A percentile compares a stretch with the other conserved stretches of the same genome.
These are phyloP conservation scores for Tautogolabrus adspersus DNA, from an alignment of 2,113 vertebrate genomes.

Conservation along the genomic window DNA sequence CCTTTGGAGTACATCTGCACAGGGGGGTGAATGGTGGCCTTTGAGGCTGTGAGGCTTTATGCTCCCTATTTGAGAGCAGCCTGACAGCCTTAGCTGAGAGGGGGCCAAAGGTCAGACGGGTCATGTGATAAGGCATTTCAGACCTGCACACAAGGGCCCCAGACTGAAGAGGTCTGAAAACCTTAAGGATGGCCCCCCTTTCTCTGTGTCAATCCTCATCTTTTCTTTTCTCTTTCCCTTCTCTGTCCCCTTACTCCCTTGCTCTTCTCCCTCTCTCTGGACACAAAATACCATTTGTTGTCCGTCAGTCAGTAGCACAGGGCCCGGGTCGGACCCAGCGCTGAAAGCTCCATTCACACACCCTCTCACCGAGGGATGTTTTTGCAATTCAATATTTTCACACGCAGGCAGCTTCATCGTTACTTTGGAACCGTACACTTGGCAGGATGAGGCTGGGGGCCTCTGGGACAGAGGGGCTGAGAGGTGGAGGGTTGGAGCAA, in stretches of 20 bases:
- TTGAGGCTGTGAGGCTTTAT: conserved; percentile 73
- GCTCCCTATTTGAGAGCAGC: conserved; percentile 61
- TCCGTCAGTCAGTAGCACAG: conserved; percentile 91
- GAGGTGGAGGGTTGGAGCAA: conserved; percentile 61
- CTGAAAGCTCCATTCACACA: conserved; percentile 93
- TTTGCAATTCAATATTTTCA: conserved; percentile 99
- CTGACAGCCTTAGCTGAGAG: conserved; percentile 69
- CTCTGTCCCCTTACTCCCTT: conserved; percentile 43
- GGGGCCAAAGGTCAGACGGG: conserved; percentile 78
- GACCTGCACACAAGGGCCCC: conserved; percentile 67
- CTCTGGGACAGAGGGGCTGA: conserved; percentile 81
- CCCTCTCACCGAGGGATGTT: conserved; percentile 90
- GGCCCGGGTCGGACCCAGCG: conserved; percentile 83
- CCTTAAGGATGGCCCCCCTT: conserved; percentile 35
- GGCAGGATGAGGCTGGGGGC: conserved; percentile 86
- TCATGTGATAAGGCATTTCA: conserved; percentile 82
- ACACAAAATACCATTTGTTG: conserved; percentile 92
- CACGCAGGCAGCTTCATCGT: conserved; percentile 95
- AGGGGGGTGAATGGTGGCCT: conserved; percentile 73
- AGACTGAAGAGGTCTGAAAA: conserved; percentile 70
- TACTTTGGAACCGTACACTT: conserved; percentile 93
- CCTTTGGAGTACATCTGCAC: conserved; percentile 66
- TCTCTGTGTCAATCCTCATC: conserved; percentile 48
- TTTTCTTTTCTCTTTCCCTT: conserved; percentile 52
- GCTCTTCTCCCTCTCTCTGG: conserved; percentile 50